A percentile compares a stretch with the other conserved stretches of the same genome.
Conservation (phyloP, 2,888 invertebrate genomes). For the Hemithea aestivaria region DNA sequence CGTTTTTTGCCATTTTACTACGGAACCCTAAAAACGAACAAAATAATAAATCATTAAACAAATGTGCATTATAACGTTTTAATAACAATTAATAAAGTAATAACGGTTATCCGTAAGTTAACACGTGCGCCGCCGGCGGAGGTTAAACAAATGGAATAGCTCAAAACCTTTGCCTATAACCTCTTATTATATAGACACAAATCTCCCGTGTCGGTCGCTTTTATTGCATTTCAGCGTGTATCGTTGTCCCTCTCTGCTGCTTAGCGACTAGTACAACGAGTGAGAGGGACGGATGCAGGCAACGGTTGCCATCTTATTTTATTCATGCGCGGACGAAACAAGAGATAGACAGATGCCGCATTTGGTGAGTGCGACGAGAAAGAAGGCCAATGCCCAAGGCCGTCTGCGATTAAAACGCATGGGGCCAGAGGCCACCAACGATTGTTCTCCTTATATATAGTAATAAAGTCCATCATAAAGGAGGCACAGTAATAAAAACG, state of each 20-base stretch:
- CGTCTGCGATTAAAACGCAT: constrained; percentile 58
- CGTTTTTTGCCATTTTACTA: too few relatives aligned
- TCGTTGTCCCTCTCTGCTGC: constrained; percentile 42
- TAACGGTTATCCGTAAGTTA: constrained; percentile 48
- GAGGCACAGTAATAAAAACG: constrained; percentile 47
- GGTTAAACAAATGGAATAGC: constrained; percentile 56
- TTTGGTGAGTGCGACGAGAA: constrained; percentile 51
- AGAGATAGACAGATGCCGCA: constrained; percentile 48
- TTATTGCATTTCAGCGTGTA: constrained; percentile 61
- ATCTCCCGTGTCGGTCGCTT: constrained; percentile 58
- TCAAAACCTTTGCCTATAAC: constrained; percentile 44
- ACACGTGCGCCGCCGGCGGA: constrained; percentile 47
- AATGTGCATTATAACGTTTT: too few relatives aligned
- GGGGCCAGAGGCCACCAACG: constrained; percentile 57
- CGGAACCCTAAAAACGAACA: too few relatives aligned
- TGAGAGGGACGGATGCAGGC: constrained; percentile 54
- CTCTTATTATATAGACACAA: constrained; percentile 47
- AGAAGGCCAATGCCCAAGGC: constrained; percentile 43
- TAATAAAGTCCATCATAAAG: constrained; percentile 31
- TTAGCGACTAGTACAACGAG: constrained; percentile 20
- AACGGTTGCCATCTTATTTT: constrained; percentile 60
- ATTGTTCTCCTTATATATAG: constrained; percentile 52
- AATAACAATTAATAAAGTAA: too few relatives aligned
- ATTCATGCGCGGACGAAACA: constrained; percentile 53
- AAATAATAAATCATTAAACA: too few relatives aligned